These are phyloP conservation scores for Thelaira solivaga DNA, from an alignment of 2,888 invertebrate species.

Conservation along the genomic window DNA sequence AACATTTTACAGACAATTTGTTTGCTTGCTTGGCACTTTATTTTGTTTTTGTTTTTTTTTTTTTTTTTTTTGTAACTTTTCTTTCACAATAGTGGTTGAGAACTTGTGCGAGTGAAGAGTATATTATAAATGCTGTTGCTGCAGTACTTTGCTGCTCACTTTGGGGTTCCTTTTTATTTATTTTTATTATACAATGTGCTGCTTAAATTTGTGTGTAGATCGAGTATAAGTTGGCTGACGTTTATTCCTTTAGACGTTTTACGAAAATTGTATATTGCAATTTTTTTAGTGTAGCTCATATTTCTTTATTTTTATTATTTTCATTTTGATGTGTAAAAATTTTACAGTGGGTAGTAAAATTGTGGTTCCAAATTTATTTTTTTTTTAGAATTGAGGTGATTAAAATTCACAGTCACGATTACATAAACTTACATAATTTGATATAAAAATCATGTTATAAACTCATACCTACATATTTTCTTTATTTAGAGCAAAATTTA, in stretches of 20 bases:
- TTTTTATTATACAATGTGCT: constrained; percentile 29
- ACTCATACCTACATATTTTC: too few relatives aligned
- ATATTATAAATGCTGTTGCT: constrained; percentile 51
- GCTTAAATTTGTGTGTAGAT: constrained; percentile 27
- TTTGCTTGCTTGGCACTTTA: constrained; percentile 62
- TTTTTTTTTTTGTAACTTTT: too few relatives aligned
- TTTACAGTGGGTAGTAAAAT: constrained; percentile 19
- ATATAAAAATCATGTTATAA: too few relatives aligned
- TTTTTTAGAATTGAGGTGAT: too few relatives aligned
- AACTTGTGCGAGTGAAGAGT: constrained; percentile 32
- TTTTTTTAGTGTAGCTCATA: background rate
- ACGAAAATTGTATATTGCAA: constrained; percentile 30
- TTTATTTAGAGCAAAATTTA: too few relatives aligned
- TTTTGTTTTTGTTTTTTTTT: too few relatives aligned
- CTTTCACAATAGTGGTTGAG: constrained; percentile 42
- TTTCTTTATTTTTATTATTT: background rate
- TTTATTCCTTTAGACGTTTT: constrained; percentile 42
- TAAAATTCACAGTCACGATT: too few relatives aligned
- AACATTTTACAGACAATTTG: constrained; percentile 63
- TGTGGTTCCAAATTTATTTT: too few relatives aligned
- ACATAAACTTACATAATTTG: too few relatives aligned
- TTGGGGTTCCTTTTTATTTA: constrained; percentile 44
- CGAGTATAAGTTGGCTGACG: constrained; percentile 31
- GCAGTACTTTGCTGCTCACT: constrained; percentile 57
- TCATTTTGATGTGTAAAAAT: constrained; percentile 16